Evolutionary conservation across 1,140 invertebrate species (phyloP).

Genomic region (Triops cancriformis): DNA sequence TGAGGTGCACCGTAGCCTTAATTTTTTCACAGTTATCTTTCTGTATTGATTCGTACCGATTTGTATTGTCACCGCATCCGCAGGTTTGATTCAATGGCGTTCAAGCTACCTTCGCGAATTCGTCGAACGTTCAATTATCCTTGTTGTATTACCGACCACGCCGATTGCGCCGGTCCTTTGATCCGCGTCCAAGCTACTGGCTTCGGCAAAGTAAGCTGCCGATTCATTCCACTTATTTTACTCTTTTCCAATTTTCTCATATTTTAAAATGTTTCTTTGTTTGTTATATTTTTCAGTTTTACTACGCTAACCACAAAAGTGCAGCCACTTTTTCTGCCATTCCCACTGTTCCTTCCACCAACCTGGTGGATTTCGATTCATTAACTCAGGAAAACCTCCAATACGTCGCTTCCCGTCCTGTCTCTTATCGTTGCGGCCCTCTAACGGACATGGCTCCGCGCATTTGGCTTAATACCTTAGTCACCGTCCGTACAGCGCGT

Average conservation of each 20-base stretch:
- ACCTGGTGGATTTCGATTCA: slow-evolving; percentile 24
- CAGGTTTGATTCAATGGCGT: neutral
- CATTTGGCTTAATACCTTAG: slow-evolving; percentile 36
- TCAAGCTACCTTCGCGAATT: neutral
- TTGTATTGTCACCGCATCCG: neutral
- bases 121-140: neutral
- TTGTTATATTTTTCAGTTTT: no score
- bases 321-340: slow-evolving; percentile 27
- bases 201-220: slow-evolving; percentile 28
- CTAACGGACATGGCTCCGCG: slow-evolving; percentile 34
- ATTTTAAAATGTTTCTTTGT: neutral
- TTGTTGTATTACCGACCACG: neutral
- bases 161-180: slow-evolving; percentile 28
- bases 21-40: neutral
- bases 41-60: neutral
- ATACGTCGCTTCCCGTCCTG: neutral
- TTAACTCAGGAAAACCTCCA: slow-evolving; percentile 5
- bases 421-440: slow-evolving; percentile 33
- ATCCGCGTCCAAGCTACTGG: slow-evolving; percentile 27
- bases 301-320: slow-evolving; percentile 26
- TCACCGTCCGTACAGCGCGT: slow-evolving; percentile 39
- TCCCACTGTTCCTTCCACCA: slow-evolving; percentile 29
- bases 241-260: neutral
- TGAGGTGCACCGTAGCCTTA: no score
- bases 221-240: neutral